Evolutionary conservation across 2,113 vertebrate genomes (phyloP), one percentile per base, ranked within the genome.

Genomic region (Procavia capensis): DNA sequence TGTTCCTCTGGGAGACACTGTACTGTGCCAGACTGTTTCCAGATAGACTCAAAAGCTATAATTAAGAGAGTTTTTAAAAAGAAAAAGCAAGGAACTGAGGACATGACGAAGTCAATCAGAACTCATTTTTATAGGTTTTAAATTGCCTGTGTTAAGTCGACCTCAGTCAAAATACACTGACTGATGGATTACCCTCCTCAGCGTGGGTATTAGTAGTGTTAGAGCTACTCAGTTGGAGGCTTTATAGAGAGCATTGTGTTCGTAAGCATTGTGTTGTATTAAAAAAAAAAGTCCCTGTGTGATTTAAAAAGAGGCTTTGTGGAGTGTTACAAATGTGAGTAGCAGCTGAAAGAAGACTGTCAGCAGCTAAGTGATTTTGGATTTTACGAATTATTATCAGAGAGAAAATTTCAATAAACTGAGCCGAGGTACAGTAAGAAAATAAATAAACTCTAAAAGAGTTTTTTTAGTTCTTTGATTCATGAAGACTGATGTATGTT

Each of bases 311-410:
- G 13, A 79, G 89, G 34, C 34, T 75, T 80, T 68, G 66, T 24
- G 41, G 85, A 68, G 19, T 76, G 25, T 80, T 79, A 57, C 1
- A 16, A 93, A 74, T 79, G 63, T 89, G 54, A 74, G 7, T 47
- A 86, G 43, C 72, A 50, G 39, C 83, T 93, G 47, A 47, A 70
- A 83, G 68, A 43, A 82, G 43, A 39, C 19, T 50, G 50, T 50
- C 79, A 75, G 61, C 63, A 88, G 93, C 66, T 43, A 41, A 88
- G 63, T 47, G 61, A 88, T 85, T 89, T 70, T 89, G 80, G 39
- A 84, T 88, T 88, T 92, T 59, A 68, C 59, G 63, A 59, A 84
- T 91, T 91, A 43, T 17, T 83, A 59, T 72, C 72, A 88, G 78
- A 88, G 70, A 80, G 22, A 61, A 43, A n/a, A 74, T 75, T 74